Evolutionary conservation across 2,888 invertebrate species (phyloP), one percentile per base, ranked within the genome.

Genomic region (Portevinia maculata): DNA sequence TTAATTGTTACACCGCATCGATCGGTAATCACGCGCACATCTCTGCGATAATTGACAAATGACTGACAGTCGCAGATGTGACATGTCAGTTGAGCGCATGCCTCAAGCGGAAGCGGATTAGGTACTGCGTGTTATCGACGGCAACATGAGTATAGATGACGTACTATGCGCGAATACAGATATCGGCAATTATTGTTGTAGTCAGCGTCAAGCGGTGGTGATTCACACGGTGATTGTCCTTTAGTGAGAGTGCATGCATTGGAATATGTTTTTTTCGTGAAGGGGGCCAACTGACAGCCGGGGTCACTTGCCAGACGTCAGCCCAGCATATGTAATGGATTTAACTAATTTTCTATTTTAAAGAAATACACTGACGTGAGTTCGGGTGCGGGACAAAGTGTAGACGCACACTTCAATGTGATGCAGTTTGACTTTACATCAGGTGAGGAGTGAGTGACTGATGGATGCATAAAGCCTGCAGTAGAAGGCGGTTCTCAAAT

Each of bases 401-500:
- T 52, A 69, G 60, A 71, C 21, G 59, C 64, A 65, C 69, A 69
- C 15, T 32, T 48, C 46, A 21, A 57, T 41, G 69, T 69, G 44
- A 69, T 64, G 74, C 37, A 62, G 60, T 46, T 50, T 24, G 50
- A 60, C 57, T 62, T 74, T 74, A 81, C 81, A 70, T 70, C 81
- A 81, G 70, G 81, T 76, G 70, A 81, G 75, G 81, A 76, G 64
- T 75, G 81, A 70, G 28, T 75, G 79, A 81, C 64, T 81, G 81
- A 81, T 75, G 70, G 81, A 59, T 81, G 81, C 81, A 81, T 81
- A 76, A 81, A 70, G 70, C 53, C 70, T 46, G 75, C 59, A 76
- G 69, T 70, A 59, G 75, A 50, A 81, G 81, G 81, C 81, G 65
- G 64, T 70, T 70, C 64, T 60, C 15, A 46, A 53, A 37, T 30